phyloP scores from a whole-genome alignment of 2,888 invertebrate genomes.

The Toxonevra muliebris region DNA sequence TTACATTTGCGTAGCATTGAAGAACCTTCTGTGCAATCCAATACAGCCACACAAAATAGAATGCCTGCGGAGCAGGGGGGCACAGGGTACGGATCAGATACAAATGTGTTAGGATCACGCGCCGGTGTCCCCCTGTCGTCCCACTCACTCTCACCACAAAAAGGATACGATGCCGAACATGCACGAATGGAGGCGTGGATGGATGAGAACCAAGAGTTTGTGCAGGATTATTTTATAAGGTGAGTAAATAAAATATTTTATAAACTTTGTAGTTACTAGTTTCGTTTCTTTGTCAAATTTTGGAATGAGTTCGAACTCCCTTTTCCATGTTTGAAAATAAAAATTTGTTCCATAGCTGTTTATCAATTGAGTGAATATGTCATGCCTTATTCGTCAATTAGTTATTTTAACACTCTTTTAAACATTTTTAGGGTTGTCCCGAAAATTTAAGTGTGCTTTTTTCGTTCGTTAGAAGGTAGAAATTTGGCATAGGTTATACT shows the following conservation, averaged over 20 bases:
- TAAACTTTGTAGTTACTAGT: background rate
- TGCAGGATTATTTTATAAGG: conserved; percentile 94
- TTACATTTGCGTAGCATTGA: conserved; percentile 87
- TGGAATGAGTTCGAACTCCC: background rate
- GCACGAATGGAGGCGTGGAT: conserved; percentile 94
- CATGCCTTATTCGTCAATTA: no score
- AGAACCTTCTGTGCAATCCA: conserved; percentile 74
- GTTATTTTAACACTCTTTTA: no score
- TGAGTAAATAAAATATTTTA: conserved; percentile 57
- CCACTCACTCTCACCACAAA: conserved; percentile 52
- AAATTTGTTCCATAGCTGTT: no score
- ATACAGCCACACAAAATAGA: conserved; percentile 56
- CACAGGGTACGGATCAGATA: conserved; percentile 73
- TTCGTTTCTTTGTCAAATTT: background rate
- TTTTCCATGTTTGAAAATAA: background rate
- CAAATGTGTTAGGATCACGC: conserved; percentile 61
- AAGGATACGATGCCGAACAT: conserved; percentile 83
- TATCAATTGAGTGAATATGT: no score
- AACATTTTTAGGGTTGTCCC: no score
- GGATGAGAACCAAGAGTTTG: conserved; percentile 95
- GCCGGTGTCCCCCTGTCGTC: conserved; percentile 66
- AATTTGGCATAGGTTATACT: no score
- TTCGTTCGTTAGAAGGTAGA: no score
- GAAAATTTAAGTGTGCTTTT: no score
- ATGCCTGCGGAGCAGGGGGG: conserved; percentile 73